These are phyloP conservation scores for Dolichotis patagonum DNA, from an alignment of 2,113 vertebrate genomes.

Conservation along the genomic window DNA sequence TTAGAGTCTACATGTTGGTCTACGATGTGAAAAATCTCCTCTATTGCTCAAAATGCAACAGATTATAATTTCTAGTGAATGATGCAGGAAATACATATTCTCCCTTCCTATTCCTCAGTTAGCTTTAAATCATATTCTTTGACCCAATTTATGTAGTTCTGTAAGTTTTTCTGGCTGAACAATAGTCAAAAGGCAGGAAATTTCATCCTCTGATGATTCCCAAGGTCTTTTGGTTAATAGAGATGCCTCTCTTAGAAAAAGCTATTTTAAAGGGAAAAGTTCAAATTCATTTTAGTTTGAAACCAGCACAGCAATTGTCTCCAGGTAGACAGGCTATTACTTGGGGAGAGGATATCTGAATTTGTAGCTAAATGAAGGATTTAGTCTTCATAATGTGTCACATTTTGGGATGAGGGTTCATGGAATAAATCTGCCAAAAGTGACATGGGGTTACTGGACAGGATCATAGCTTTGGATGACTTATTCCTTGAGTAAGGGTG, in stretches of 20 bases:
- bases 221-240: constrained; percentile 6
- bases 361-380: neutral
- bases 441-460: neutral
- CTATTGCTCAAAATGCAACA: neutral
- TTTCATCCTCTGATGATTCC: neutral
- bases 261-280: neutral
- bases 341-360: neutral
- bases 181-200: neutral
- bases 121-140: neutral
- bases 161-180: neutral
- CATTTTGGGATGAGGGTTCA: neutral
- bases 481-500: neutral
- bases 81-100: neutral
- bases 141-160: neutral
- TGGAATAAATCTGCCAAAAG: neutral
- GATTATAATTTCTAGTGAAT: neutral
- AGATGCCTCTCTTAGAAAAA: neutral
- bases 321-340: neutral
- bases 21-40: neutral
- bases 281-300: constrained; percentile 21
- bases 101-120: fast-evolving
- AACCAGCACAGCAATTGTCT: neutral
- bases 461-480: neutral
- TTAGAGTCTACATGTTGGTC: neutral
- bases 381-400: neutral